A percentile compares a stretch with the other conserved stretches of the same genome.
Evolutionary conservation across 2,888 invertebrate genomes (phyloP).

Genomic region (Hypomecis punctinalis): DNA sequence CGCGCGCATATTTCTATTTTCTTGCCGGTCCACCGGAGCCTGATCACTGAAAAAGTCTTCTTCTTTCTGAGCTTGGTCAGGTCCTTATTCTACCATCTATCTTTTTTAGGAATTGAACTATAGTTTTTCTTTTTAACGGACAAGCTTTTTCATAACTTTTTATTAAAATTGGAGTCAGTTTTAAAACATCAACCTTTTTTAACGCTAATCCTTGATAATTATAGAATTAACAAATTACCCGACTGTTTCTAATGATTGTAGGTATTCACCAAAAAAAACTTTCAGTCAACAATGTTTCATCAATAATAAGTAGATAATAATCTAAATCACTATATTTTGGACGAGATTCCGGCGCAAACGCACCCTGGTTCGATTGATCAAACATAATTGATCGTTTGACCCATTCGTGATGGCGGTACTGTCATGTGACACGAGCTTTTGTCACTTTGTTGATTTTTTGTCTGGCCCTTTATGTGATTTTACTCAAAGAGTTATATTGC

Average conservation of each 20-base stretch:
- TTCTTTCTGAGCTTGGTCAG: too few relatives aligned
- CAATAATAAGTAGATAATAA: slow-evolving; percentile 62
- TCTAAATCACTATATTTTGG: slow-evolving; percentile 81
- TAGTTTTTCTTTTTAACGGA: too few relatives aligned
- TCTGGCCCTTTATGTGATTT: slow-evolving; percentile 9
- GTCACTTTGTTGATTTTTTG: slow-evolving; percentile 57
- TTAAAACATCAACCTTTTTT: too few relatives aligned
- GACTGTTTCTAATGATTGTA: background rate
- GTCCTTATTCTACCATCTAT: too few relatives aligned
- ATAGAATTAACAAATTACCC: too few relatives aligned
- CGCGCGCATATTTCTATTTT: too few relatives aligned
- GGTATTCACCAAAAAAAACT: slow-evolving; percentile 25
- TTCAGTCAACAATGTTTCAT: slow-evolving; percentile 50
- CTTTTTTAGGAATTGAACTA: too few relatives aligned
- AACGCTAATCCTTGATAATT: too few relatives aligned
- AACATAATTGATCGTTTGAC: slow-evolving; percentile 75
- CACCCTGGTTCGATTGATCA: slow-evolving; percentile 71
- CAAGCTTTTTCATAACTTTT: too few relatives aligned
- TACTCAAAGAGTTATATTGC: background rate
- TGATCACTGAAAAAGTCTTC: too few relatives aligned
- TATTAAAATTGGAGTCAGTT: too few relatives aligned
- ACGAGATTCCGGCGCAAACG: slow-evolving; percentile 56
- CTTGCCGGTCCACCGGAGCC: too few relatives aligned
- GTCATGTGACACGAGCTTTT: slow-evolving; percentile 70
- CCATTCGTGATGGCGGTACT: slow-evolving; percentile 55